Evolutionary conservation across 2,888 invertebrate genomes (phyloP), one percentile per base, ranked within the genome.

Genomic region (Drosophila rellima): DNA sequence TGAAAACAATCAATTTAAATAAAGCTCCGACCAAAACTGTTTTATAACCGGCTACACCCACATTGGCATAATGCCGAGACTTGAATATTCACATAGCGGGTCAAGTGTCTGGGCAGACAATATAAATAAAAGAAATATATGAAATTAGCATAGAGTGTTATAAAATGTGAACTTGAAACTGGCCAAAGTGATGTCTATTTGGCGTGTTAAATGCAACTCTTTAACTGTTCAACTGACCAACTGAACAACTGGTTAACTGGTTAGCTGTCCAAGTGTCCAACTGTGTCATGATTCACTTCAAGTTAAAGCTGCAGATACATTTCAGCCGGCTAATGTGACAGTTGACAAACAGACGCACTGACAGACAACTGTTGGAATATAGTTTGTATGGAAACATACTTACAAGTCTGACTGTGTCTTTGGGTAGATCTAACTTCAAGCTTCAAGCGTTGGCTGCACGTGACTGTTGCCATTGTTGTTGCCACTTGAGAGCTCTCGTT

Each of bases 261-360:
- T 52, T 52, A 52, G 39, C 51, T 47, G 60, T 52, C 51, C 47
- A 18, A 45, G 15, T 45, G 42, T 51, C 67, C 66, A 83, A 83
- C 68, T 86, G 70, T 86, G 87, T 80, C 84, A 81, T 83, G 87
- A 83, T 84, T 83, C 80, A 82, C 78, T 55, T 51, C 17, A 62
- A 15, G 10, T 18, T 39, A n/a, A 31, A 78, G 72, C 60, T 63
- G 60, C 70, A 83, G 80, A 67, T 79, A 70, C 67, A 79, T 64
- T 70, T 70, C 55, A 54, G 64, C 77, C 75, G 66, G 63, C 61
- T 78, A 73, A 78, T 80, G 70, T 47, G 82, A 74, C 79, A 74
- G 72, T 64, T 72, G 70, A 59, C 72, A 67, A 63, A 55, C 74
- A 59, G 40, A n/a, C 20, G 8, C 20, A 35, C 37, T 15, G 52